phyloP scores from a whole-genome alignment of 2,113 vertebrate species.

The Alexandromys fortis region DNA sequence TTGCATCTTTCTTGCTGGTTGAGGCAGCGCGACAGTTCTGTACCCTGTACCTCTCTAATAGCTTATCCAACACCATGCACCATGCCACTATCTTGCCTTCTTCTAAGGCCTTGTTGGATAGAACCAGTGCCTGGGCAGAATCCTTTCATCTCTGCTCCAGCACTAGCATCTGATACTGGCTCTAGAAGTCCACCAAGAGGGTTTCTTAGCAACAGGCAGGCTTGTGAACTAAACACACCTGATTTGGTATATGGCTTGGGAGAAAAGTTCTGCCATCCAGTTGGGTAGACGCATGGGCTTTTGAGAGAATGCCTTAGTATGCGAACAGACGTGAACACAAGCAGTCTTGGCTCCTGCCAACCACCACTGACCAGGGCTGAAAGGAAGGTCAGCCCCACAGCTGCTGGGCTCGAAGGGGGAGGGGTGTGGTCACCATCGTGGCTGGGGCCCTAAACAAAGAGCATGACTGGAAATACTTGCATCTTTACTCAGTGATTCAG shows the following conservation, averaged over 20 bases:
- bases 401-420: background rate
- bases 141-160: background rate
- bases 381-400: background rate
- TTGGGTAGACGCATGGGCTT: background rate
- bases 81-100: background rate
- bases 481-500: slow-evolving; percentile 2
- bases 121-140: background rate
- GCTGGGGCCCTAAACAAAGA: background rate
- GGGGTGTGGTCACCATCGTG: background rate
- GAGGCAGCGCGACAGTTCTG: no score
- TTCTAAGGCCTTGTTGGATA: background rate
- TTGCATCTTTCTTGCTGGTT: no score
- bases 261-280: background rate
- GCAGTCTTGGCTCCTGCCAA: background rate
- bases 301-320: background rate
- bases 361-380: background rate
- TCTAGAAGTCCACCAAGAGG: background rate
- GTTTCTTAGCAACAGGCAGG: slow-evolving; percentile 14
- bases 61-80: background rate
- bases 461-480: background rate
- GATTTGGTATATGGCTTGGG: background rate
- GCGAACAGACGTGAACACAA: background rate
- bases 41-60: background rate
- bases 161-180: background rate
- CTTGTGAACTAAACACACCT: slow-evolving; percentile 1